Conservation (phyloP, 2,797 vertebrate species). For the Takifugu ocellatus region DNA sequence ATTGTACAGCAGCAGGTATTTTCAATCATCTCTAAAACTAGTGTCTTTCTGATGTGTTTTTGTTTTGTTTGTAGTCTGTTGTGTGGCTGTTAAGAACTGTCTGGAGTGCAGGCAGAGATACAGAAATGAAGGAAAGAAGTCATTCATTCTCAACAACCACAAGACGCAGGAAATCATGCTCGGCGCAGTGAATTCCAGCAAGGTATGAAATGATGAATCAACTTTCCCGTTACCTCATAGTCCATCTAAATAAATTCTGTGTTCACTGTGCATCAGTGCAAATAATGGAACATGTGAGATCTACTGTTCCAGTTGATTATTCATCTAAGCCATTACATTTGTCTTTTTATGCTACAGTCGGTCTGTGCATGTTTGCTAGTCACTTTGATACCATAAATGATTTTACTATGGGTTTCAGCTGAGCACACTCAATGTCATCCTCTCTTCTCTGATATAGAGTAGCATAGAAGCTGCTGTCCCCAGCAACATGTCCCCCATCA, state of each 20-base stretch:
- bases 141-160: constrained; percentile 72
- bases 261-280: too few species aligned
- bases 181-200: constrained; percentile 68
- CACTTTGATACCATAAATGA: background rate
- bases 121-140: constrained; percentile 79
- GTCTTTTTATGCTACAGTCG: too few species aligned
- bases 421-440: constrained; percentile 24
- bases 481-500: constrained; percentile 86
- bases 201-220: constrained; percentile 72
- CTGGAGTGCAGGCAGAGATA: constrained; percentile 92
- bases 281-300: too few species aligned
- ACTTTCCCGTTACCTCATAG: too few species aligned
- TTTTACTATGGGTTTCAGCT: background rate
- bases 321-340: too few species aligned
- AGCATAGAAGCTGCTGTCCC: constrained; percentile 82
- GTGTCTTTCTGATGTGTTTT: constrained; percentile 52
- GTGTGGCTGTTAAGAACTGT: constrained; percentile 94
- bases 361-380: too few species aligned
- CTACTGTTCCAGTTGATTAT: too few species aligned
- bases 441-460: constrained; percentile 71
- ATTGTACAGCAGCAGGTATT: constrained; percentile 50
- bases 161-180: constrained; percentile 85
- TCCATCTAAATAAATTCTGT: too few species aligned
- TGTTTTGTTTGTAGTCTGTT: constrained; percentile 81
- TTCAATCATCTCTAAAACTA: constrained; percentile 38